Base-by-base conservation (phyloP, 1,140 invertebrate species). In the Pemphigus obesinymphae region DNA sequence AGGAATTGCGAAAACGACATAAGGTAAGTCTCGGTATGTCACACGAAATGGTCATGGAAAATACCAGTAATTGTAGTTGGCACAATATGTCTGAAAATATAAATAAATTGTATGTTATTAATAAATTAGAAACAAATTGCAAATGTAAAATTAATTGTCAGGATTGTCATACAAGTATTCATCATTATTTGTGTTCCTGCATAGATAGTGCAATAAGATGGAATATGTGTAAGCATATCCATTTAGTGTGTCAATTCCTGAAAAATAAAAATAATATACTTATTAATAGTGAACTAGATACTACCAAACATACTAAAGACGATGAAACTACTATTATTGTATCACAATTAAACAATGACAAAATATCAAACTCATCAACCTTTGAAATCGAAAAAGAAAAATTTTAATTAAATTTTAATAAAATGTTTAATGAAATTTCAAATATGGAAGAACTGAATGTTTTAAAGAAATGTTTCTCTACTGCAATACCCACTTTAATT, bases 1-100 rank as follows among this genome's bases (percentile, higher is more conserved):
- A 48, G 17, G 20, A 43, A 11, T 87, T 83, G 1, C 23, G 23
- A 11, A 26, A 55, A 23, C 8, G 53, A 10, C 53, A 55, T 10
- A 55, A 23, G 17, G 23, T 0, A 55, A 55, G 23, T 13, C 23
- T 55, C 8, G n/a, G 23, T 8, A 55, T 55, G n/a, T 55, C 23
- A 11, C n/a, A 26, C 11, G 23, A 55, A 11, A 55, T 55, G 53
- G 53, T 55, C 11, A 26, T 55, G 23, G 6, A 55, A 55, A 3
- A 23, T 50, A 5, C 17, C 10, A 5, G 15, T 50, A 13, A 26
- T 7, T 11, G 10, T 55, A 23, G 50, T 26, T 55, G 50, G 50
- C 0, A 55, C 10, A 10, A 23, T 1, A 26, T 26, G 7, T 55
- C 50, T 10, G n/a, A 55, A 55, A 23, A 23, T 55, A n/a, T 23